Conservation (phyloP, 1,140 invertebrate genomes). For the Anastrepha ludens region DNA sequence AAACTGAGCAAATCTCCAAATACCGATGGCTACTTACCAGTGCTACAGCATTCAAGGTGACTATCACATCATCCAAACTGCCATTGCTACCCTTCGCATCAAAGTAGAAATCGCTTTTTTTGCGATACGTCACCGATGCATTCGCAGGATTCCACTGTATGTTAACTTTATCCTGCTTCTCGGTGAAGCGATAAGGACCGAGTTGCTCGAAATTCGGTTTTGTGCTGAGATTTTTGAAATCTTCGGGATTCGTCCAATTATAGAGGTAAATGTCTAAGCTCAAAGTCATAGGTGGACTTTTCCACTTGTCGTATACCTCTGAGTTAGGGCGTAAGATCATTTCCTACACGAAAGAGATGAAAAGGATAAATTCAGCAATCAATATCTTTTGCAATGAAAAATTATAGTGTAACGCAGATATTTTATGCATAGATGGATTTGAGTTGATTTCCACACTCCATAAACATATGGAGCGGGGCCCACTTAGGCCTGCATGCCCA, state of each 20-base stretch:
- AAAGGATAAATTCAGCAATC: too few species aligned
- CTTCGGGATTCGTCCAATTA: slow-evolving; percentile 87
- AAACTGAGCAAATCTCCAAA: slow-evolving; percentile 8
- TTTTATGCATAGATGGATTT: too few species aligned
- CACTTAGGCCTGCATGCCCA: too few species aligned
- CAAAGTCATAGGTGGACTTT: slow-evolving; percentile 84
- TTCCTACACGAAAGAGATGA: slow-evolving; percentile 73
- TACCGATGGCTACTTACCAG: slow-evolving; percentile 79
- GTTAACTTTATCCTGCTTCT: slow-evolving; percentile 82
- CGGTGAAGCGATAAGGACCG: slow-evolving; percentile 84
- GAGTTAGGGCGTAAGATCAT: slow-evolving; percentile 78
- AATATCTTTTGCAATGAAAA: too few species aligned
- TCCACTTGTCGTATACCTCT: slow-evolving; percentile 82
- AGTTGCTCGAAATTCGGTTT: slow-evolving; percentile 82
- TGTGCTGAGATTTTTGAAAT: slow-evolving; percentile 75
- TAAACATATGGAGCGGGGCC: too few species aligned
- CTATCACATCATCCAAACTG: slow-evolving; percentile 83
- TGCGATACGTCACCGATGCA: slow-evolving; percentile 86
- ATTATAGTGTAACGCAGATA: too few species aligned
- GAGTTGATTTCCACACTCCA: too few species aligned
- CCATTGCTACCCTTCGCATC: slow-evolving; percentile 84
- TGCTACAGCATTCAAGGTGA: slow-evolving; percentile 87
- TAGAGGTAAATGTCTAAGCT: slow-evolving; percentile 86
- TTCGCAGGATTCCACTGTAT: slow-evolving; percentile 83
- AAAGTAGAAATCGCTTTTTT: slow-evolving; percentile 85